Base-by-base conservation (phyloP, 1,140 invertebrate genomes). In the Calephelis nemesis region DNA sequence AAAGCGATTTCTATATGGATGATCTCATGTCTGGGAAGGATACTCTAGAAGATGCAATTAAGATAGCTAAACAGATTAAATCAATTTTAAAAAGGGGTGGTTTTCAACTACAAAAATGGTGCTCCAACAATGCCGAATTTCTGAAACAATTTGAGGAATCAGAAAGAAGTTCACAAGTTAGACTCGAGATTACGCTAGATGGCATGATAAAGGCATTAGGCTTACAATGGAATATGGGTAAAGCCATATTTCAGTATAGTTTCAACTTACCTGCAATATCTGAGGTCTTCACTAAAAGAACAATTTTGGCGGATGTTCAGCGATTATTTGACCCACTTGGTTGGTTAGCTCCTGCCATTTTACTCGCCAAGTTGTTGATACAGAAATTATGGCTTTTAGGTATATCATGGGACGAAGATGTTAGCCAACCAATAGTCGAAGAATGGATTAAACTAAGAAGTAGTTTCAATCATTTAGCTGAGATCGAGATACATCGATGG, bases 1-100 rank as follows among this genome's bases (percentile, higher is more conserved):
- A 52, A 60, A 63, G 73, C 42, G 76, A 85, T 48, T 80, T 87
- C 63, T 71, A 48, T 12, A 72, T 90, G 40, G 89, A 91, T 67
- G 83, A 92, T 67, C n/a, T 84, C 0, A 69, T 91, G 8, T 70
- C 78, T 5, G 85, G 84, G 13, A 54, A 50, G 0, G 62, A 76
- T 9, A 75, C 69, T 2, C n/a, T 70, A 58, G 63, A 81, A 52
- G 74, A 81, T 19, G 78, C 69, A 11, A 63, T 76, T 30, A 13
- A 68, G 0, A 30, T 65, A 8, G 63, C 58, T 15, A 60, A 67
- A 63, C 19, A 71, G 10, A 13, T 79, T 5, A 52, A 42, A 12
- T 30, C 47, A 73, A 72, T 1, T 79, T 79, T 13, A 49, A 50
- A n/a, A n/a, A n/a, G n/a, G n/a, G n/a, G n/a, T n/a, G n/a, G n/a